Evolutionary conservation across 2,797 vertebrate genomes (phyloP), one percentile per base, ranked within the genome.

Genomic region (Chrosomus eos): DNA sequence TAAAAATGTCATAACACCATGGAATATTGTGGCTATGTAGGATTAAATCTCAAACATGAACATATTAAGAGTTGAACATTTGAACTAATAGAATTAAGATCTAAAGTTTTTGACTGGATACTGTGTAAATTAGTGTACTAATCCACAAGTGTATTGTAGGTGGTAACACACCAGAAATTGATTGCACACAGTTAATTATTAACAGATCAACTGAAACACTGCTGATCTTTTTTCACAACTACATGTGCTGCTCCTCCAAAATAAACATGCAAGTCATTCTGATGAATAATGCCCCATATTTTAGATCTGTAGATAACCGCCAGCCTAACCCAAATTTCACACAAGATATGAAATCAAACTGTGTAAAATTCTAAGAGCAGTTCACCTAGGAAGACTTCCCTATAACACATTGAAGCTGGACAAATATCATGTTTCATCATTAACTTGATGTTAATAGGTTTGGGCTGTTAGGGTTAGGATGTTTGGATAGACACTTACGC

Each of bases 401-500:
- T 64, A 77, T 77, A 85, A 77, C 31, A 58, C n/a, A 14, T 26
- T 72, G 68, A 62, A 67, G 81, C 87, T 89, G 83, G 45, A 45
- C 73, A 88, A 89, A 85, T 80, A 72, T 64, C 14, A 64, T 78
- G 51, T 78, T 70, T n/a, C n/a, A n/a, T n/a, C 33, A 45, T 66
- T 66, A 67, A 58, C 62, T 85, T 78, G 1, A 76, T 51, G 70
- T 83, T 36, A 81, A 82, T 31, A 14, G 53, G 21, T 80, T 77
- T 48, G 11, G 36, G 53, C 31, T 79, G 48, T 38, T 55, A 14
- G 43, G 11, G 43, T 45, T 45, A 16, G 43, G 43, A 45, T 45
- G 45, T 48, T 48, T 48, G 66, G 74, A 82, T n/a, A 80, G 79
- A 81, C 40, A 94, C 97, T 97, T 91, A 99, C 98, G 0, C 94